Base-by-base conservation (phyloP, 2,113 vertebrate genomes). In the Melanocharis versteri region DNA sequence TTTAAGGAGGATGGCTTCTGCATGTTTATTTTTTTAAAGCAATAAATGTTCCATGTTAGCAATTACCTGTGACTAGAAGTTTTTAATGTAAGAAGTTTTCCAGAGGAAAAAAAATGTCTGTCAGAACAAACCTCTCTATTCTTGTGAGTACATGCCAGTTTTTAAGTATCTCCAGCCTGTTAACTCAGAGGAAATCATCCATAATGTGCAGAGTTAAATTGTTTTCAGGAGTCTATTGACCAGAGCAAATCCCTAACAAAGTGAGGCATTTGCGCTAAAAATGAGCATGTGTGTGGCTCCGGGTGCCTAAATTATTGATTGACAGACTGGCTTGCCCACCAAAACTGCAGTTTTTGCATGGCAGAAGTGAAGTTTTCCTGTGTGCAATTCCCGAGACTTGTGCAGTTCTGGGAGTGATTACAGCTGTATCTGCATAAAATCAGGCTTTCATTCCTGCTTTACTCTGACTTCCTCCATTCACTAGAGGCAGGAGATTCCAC, bases 11-110 rank as follows among this genome's bases (percentile, higher is more conserved):
- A 68, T 61, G 83, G 75, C 65, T 90, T 83, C 78, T 97, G 95
- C 95, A 97, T 96, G 96, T 81, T 75, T 90, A 31, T 84, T 86
- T 92, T 93, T 93, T 81, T 42, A n/a, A 90, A 40, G 22, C 31
- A 95, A 93, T 95, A 83, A 93, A 90, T 26, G 56, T 86, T 84
- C 15, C 21, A 6, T 91, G 65, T 73, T 88, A 78, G 42, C 51
- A 58, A 47, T 58, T 64, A 45, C 35, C 57, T 9, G 37, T 27
- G 80, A 60, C 57, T 66, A 35, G 24, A 84, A 86, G 48, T 89
- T 82, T 84, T 93, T 90, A 80, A 93, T 61, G 50, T 39, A 39
- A 35, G 31, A 58, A 72, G 47, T 66, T 73, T 66, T 54, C n/a
- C 44, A 42, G 51, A 56, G 24, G 33, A 45, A 51, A 42, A 66